Evolutionary conservation across 2,113 vertebrate species (phyloP), one percentile per base, ranked within the genome.

Genomic region (Nycticorax nycticorax): DNA sequence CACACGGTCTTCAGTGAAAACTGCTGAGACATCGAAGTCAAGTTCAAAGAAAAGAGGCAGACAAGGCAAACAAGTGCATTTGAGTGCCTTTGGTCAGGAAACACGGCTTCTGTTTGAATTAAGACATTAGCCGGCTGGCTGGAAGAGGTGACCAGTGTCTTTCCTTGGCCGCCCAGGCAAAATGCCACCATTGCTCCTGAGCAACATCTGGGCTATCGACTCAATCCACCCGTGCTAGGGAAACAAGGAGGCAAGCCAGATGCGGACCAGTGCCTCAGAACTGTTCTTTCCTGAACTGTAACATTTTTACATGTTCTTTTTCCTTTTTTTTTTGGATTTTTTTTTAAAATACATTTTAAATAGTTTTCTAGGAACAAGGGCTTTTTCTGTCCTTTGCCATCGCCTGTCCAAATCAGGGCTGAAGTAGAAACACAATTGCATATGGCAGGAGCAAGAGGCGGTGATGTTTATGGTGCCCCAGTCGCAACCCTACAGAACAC

Each of bases 31-130:
- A 76, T 75, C 10, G 24, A 94, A 96, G 85, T 62, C 66, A 79
- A 56, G 85, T 94, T 98, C 75, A 93, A 95, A 97, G 88, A 83
- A 96, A 96, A 90, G 76, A 79, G 68, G 39, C 59, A 93, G 95
- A 93, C 91, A 82, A 91, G 72, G 69, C 47, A 60, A 92, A 60
- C 57, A 93, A 93, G 52, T 91, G 60, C 41, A 85, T 68, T 94
- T 76, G 75, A 93, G 55, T 91, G 60, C 41, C 81, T 68, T 94
- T 76, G 75, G 80, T 93, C 92, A 95, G 91, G 60, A 96, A 95
- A 95, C 45, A 92, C 11, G 26, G 55, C 63, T 80, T n/a, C 10
- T 47, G 43, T 92, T 85, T 64, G 83, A 95, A 93, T 64, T 80
- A 82, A 90, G 85, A 68, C 72, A 35, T 83, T 79, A 92, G 88